phyloP scores from a whole-genome alignment of 2,797 vertebrate species.

The Sebastes oblongus region DNA sequence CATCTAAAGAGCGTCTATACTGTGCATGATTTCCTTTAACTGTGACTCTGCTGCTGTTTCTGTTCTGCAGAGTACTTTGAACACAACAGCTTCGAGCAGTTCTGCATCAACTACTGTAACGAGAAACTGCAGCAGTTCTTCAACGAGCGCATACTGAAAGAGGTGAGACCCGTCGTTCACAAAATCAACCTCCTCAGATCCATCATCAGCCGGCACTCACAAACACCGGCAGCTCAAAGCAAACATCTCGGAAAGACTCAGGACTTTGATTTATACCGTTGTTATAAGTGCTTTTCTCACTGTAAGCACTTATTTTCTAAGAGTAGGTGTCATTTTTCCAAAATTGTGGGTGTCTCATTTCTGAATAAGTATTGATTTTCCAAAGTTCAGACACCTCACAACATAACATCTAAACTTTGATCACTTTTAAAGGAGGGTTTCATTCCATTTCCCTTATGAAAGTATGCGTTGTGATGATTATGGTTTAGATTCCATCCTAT shows the following conservation, averaged over 20 bases:
- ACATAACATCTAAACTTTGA: not conserved
- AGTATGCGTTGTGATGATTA: not conserved
- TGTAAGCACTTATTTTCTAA: not conserved
- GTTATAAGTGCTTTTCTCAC: not conserved
- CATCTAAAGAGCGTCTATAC: too few species aligned
- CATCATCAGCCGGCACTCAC: not conserved
- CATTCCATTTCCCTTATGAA: not conserved
- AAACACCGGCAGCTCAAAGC: not conserved
- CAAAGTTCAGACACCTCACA: not conserved
- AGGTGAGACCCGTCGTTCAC: conserved; percentile 81
- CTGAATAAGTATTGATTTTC: not conserved
- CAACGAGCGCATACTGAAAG: conserved; percentile 98
- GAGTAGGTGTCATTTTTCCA: not conserved
- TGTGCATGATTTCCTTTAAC: not conserved
- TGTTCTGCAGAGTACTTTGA: conserved; percentile 94
- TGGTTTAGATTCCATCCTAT: not conserved
- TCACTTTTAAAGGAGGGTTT: not conserved
- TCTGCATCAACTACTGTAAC: conserved; percentile 99
- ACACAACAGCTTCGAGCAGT: conserved; percentile 99
- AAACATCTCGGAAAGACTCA: not conserved
- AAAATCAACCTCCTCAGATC: not conserved
- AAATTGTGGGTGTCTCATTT: not conserved
- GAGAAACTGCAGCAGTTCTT: conserved; percentile 99
- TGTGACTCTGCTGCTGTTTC: not conserved
- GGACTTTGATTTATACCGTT: not conserved